Evolutionary conservation across 1,140 invertebrate species (phyloP).

Genomic region (Archivesica marissinica): DNA sequence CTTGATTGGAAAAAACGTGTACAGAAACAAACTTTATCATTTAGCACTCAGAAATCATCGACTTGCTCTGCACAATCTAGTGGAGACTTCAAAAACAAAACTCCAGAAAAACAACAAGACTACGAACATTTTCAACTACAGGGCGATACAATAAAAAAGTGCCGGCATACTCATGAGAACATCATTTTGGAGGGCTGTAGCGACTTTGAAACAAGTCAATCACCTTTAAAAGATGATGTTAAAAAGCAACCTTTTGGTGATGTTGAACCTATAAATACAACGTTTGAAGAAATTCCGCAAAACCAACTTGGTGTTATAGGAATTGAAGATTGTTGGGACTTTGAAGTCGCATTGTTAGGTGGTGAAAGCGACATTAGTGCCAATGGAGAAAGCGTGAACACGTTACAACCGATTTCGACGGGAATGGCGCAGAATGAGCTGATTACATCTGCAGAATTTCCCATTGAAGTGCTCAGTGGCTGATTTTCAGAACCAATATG

Average conservation of each 20-base stretch:
- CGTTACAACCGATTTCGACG: too few species aligned
- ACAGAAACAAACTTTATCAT: too few species aligned
- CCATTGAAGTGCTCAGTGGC: too few species aligned
- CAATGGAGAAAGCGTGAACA: too few species aligned
- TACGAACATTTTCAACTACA: not conserved
- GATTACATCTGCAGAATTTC: too few species aligned
- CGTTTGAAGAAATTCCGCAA: constrained; percentile 17
- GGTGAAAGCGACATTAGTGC: constrained; percentile 1
- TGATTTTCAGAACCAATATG: too few species aligned
- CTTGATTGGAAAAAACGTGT: too few species aligned
- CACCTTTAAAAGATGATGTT: not conserved
- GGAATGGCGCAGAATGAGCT: too few species aligned
- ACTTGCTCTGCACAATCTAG: too few species aligned
- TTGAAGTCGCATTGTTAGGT: not conserved
- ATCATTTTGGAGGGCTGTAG: not conserved
- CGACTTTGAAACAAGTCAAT: not conserved
- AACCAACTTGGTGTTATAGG: not conserved
- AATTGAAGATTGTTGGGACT: constrained; percentile 1
- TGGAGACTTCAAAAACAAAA: too few species aligned
- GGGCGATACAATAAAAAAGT: constrained; percentile 17
- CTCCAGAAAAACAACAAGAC: too few species aligned
- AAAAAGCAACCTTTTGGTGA: not conserved
- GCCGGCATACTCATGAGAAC: not conserved
- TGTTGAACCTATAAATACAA: not conserved
- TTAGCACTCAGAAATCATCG: too few species aligned